Evolutionary conservation across 2,888 invertebrate genomes (phyloP), one percentile per base, ranked within the genome.

Genomic region (Aromia moschata): DNA sequence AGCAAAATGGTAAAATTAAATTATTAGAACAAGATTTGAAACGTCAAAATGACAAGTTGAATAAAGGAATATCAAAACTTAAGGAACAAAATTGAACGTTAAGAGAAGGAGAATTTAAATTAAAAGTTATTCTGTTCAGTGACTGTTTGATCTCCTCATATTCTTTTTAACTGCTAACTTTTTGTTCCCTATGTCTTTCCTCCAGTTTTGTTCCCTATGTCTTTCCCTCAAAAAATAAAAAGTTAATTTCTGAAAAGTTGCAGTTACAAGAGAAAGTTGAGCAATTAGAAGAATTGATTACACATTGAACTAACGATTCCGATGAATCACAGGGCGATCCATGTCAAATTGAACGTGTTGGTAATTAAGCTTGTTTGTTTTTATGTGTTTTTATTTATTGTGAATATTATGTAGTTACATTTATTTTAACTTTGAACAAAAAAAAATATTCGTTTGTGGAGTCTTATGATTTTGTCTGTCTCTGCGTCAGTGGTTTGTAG

Each of bases 191-290:
- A n/a, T n/a, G n/a, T n/a, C n/a, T n/a, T n/a, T n/a, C n/a, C n/a
- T n/a, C n/a, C n/a, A n/a, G n/a, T n/a, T n/a, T n/a, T n/a, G n/a
- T n/a, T n/a, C n/a, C n/a, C n/a, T n/a, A n/a, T n/a, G n/a, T n/a
- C n/a, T n/a, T n/a, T n/a, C n/a, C n/a, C n/a, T n/a, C 11, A 11
- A 47, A 47, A 37, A 47, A 36, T 36, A 47, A 37, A 12, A 20
- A 37, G 17, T 37, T 47, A 9, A 7, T 20, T 11, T 47, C 47
- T 5, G 47, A 18, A 36, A n/a, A n/a, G n/a, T n/a, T n/a, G n/a
- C n/a, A n/a, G n/a, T n/a, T n/a, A n/a, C n/a, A n/a, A n/a, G n/a
- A 47, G 12, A 36, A 17, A 18, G 36, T 47, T 3, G 47, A 47
- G 3, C 17, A 36, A 1, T 36, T 47, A 12, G 47, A 47, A 17